These are phyloP conservation scores for Neolamprologus tretocephalus DNA, from an alignment of 2,113 vertebrate species.

Conservation along the genomic window DNA sequence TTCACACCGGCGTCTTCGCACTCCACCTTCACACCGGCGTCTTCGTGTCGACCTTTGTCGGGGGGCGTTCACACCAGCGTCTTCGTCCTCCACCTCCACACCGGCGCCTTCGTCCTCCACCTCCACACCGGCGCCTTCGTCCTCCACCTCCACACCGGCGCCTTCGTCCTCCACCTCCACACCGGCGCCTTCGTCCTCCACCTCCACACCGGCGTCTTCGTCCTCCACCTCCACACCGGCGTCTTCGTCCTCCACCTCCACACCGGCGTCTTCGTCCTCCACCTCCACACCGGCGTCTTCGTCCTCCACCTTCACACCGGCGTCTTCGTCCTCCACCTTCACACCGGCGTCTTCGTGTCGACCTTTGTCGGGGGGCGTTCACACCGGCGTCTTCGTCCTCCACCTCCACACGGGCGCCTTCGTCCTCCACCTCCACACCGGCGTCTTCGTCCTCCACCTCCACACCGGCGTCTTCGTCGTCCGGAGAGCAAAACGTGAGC, in stretches of 20 bases:
- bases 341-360: fast-evolving
- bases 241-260: fast-evolving
- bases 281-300: fast-evolving
- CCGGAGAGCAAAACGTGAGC: neutral
- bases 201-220: fast-evolving
- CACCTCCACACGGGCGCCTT: fast-evolving
- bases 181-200: fast-evolving
- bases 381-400: fast-evolving
- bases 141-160: fast-evolving
- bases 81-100: too few relatives aligned
- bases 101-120: too few relatives aligned
- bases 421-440: fast-evolving
- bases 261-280: fast-evolving
- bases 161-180: fast-evolving
- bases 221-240: fast-evolving
- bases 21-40: fast-evolving
- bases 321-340: too few relatives aligned
- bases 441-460: fast-evolving
- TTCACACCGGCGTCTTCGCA: too few relatives aligned
- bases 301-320: fast-evolving
- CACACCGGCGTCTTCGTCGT: neutral
- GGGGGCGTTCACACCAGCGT: fast-evolving
- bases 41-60: too few relatives aligned
- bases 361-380: too few relatives aligned
- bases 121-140: fast-evolving